A percentile compares a stretch with the other conserved stretches of the same genome.
Conservation (phyloP, 2,888 invertebrate genomes). For the Dolomedes plantarius region DNA sequence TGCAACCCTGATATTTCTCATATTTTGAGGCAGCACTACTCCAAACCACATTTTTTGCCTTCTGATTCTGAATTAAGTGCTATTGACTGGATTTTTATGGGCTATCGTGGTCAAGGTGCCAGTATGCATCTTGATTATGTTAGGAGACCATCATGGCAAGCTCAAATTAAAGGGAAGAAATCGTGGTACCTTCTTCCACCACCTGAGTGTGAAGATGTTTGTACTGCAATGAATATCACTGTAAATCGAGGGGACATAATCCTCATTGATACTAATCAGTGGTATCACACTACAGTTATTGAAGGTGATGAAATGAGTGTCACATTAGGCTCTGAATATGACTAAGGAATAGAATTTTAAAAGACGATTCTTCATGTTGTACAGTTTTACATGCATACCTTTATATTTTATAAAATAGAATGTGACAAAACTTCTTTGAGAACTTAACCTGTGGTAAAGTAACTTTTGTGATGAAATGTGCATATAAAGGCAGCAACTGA, state of each 20-base stretch:
- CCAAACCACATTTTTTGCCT: slow-evolving; percentile 89
- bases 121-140: slow-evolving; percentile 95
- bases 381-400: no score
- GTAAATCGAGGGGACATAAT: slow-evolving; percentile 92
- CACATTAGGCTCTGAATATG: slow-evolving; percentile 94
- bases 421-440: no score
- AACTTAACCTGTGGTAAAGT: no score
- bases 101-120: slow-evolving; percentile 89
- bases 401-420: no score
- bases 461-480: no score
- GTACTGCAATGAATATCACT: slow-evolving; percentile 84
- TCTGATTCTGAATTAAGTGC: slow-evolving; percentile 91
- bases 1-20: slow-evolving; percentile 88
- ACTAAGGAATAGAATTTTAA: no score
- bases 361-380: no score
- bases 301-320: slow-evolving; percentile 88
- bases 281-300: slow-evolving; percentile 93
- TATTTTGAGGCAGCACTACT: slow-evolving; percentile 85
- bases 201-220: slow-evolving; percentile 89
- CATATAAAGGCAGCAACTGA: no score
- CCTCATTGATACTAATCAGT: slow-evolving; percentile 90
- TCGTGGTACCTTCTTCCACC: slow-evolving; percentile 90
- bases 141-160: slow-evolving; percentile 94
- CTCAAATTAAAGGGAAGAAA: slow-evolving; percentile 90
- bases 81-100: slow-evolving; percentile 94